Percentiles rank a stretch among this genome's conserved stretches.
Evolutionary conservation across 2,888 invertebrate species (phyloP).

Genomic region (Lamellibrachia satsuma): DNA sequence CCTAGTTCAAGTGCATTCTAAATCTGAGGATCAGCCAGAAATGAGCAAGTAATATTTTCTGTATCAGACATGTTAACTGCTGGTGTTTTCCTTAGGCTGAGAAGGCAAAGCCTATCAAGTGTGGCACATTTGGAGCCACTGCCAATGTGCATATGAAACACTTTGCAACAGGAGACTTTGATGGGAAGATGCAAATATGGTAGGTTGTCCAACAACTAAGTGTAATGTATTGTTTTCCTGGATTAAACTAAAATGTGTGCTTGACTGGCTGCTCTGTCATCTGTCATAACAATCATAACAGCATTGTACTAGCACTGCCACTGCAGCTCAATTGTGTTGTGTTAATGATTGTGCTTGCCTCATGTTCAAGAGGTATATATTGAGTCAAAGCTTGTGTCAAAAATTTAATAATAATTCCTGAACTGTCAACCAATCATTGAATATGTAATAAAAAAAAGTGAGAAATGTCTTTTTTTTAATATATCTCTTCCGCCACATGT

Average conservation of each 20-base stretch:
- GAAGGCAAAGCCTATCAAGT: constrained; percentile 87
- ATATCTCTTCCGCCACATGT: too few species aligned
- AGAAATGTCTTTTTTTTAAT: too few species aligned
- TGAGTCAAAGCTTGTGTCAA: background rate
- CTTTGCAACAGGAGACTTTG: constrained; percentile 90
- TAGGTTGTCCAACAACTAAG: constrained; percentile 63
- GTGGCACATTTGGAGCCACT: constrained; percentile 91
- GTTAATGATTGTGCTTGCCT: background rate
- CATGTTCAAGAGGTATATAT: background rate
- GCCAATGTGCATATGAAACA: constrained; percentile 78
- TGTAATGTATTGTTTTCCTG: background rate
- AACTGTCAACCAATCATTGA: background rate
- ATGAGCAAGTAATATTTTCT: background rate
- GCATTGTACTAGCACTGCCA: too few species aligned
- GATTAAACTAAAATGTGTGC: too few species aligned
- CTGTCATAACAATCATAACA: background rate
- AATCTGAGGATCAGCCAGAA: background rate
- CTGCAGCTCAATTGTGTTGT: too few species aligned
- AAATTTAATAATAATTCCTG: background rate
- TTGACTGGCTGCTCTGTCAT: background rate
- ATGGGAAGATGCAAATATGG: constrained; percentile 85
- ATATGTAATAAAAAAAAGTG: too few species aligned
- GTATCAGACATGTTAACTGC: background rate
- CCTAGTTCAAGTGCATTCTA: background rate
- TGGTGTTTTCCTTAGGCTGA: constrained; percentile 69